Evolutionary conservation across 2,888 invertebrate genomes (phyloP).

Genomic region (Caenorhabditis sp.): DNA sequence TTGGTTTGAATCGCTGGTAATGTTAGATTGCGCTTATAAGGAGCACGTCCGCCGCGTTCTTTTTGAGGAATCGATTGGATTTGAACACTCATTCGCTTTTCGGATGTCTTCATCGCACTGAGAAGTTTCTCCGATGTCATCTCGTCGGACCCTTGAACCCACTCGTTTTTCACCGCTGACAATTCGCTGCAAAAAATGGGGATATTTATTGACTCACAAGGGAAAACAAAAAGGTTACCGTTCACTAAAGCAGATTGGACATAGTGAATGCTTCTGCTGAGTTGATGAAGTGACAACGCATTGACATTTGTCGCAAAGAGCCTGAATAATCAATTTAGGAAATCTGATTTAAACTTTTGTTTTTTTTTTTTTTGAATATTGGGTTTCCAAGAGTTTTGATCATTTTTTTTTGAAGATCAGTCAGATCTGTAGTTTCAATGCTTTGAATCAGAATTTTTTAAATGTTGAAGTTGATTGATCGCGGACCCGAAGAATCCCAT

Average conservation of each 20-base stretch:
- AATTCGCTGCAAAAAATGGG: conserved; percentile 46
- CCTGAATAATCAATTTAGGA: no score
- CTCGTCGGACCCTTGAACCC: conserved; percentile 42
- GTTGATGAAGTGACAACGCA: conserved; percentile 8
- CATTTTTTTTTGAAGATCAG: no score
- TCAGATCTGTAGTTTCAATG: no score
- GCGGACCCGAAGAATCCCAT: no score
- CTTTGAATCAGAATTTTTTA: no score
- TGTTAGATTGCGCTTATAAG: conserved; percentile 46
- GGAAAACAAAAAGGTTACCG: conserved; percentile 15
- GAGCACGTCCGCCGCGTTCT: conserved; percentile 22
- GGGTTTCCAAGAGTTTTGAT: no score
- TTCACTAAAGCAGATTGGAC: conserved; percentile 50
- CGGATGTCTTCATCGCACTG: conserved; percentile 35
- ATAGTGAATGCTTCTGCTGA: conserved; percentile 34
- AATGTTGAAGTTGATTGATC: no score
- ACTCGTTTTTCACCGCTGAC: conserved; percentile 50
- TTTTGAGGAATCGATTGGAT: conserved; percentile 10
- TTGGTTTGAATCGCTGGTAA: conserved; percentile 44
- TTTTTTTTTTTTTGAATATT: no score
- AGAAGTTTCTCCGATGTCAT: conserved; percentile 40
- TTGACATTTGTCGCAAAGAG: conserved; percentile 43
- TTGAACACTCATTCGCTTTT: conserved; percentile 25
- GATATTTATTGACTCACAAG: not conserved
- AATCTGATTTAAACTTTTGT: no score